Percentiles rank a stretch among this genome's conserved stretches.
Evolutionary conservation across 1,140 invertebrate species (phyloP).

Genomic region (Neotoxoptera formosana): DNA sequence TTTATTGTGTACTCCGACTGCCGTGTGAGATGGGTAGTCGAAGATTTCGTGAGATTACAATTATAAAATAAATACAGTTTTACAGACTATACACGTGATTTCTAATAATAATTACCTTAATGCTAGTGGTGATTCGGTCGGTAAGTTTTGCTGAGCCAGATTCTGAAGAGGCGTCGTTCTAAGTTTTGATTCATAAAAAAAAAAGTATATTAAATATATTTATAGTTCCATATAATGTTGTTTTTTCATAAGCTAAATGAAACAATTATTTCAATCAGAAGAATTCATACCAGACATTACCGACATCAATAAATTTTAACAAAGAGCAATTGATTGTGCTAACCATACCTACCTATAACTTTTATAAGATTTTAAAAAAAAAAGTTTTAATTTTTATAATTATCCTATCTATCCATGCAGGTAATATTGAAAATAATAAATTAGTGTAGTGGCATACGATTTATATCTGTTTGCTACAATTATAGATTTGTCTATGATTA

Average conservation of each 20-base stretch:
- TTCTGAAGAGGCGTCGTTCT: constrained; percentile 26
- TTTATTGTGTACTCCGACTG: background rate
- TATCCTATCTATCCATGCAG: background rate
- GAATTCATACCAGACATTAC: background rate
- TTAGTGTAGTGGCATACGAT: background rate
- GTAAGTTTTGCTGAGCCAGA: constrained; percentile 24
- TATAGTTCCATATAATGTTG: background rate
- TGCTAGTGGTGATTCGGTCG: constrained; percentile 30
- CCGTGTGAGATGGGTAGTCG: background rate
- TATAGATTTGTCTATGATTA: background rate
- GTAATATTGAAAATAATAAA: background rate
- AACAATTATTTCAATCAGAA: background rate
- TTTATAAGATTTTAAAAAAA: background rate
- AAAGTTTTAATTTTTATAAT: background rate
- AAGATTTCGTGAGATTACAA: background rate
- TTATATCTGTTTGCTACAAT: too few relatives aligned
- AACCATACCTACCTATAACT: background rate
- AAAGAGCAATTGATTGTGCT: background rate
- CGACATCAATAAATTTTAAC: background rate
- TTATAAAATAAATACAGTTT: background rate
- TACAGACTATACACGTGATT: background rate
- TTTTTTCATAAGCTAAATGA: background rate
- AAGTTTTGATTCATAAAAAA: constrained; percentile 21
- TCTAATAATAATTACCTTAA: constrained; percentile 33
- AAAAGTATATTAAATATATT: background rate